These are phyloP conservation scores for Toxotes jaculatrix DNA, from an alignment of 2,113 vertebrate species.

Conservation along the genomic window DNA sequence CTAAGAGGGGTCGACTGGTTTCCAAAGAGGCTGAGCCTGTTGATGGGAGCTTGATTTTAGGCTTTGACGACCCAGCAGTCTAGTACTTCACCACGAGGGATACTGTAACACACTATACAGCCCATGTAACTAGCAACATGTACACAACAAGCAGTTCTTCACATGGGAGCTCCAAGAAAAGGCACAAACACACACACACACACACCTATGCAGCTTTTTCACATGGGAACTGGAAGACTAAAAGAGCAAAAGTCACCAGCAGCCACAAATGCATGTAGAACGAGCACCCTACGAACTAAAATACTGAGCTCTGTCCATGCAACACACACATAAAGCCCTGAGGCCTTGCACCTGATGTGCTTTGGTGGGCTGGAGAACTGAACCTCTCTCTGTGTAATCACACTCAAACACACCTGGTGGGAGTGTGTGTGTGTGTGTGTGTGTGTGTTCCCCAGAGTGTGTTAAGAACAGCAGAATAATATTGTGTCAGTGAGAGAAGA, in stretches of 20 bases:
- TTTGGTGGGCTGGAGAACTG: constrained; percentile 62
- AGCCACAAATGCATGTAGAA: constrained; percentile 12
- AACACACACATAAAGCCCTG: constrained; percentile 7
- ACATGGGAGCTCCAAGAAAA: constrained; percentile 44
- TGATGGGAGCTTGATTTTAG: constrained; percentile 28
- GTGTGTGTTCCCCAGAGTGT: constrained; percentile 65
- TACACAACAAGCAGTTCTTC: constrained; percentile 19
- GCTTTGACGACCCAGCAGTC: constrained; percentile 18
- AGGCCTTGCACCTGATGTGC: constrained; percentile 51
- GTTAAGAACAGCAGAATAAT: constrained; percentile 80
- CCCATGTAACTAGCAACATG: constrained; percentile 51
- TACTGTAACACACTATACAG: constrained; percentile 30
- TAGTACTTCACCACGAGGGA: constrained; percentile 30
- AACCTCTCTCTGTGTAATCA: constrained; percentile 64
- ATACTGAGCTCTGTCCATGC: not conserved
- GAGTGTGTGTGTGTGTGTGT: constrained; percentile 43
- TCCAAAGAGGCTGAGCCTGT: not conserved
- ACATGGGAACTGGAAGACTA: constrained; percentile 45
- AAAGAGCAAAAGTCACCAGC: constrained; percentile 36
- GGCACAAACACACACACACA: not conserved
- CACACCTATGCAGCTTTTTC: constrained; percentile 38
- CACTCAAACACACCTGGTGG: constrained; percentile 71
- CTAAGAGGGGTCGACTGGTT: constrained; percentile 4
- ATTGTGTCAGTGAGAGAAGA: constrained; percentile 76
- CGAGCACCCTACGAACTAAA: constrained; percentile 11